Evolutionary conservation across 2,113 vertebrate species (phyloP), one percentile per base, ranked within the genome.

Genomic region (Athene cunicularia): DNA sequence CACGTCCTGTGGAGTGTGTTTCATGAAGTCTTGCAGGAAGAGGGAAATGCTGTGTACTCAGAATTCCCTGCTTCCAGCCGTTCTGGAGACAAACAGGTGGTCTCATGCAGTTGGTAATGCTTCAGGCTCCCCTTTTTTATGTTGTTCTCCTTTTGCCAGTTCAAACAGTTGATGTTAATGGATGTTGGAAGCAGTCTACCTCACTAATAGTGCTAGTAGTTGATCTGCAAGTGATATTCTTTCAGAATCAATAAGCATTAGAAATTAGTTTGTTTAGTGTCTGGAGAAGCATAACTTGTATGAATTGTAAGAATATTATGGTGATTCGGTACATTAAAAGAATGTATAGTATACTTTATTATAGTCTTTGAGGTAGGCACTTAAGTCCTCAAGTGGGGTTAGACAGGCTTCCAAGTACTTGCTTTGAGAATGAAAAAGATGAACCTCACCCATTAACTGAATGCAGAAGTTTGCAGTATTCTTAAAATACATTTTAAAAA

Each of bases 401-500:
- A 47, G 50, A 22, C 32, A 37, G 12, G 22, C 30, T 56, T 59
- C 82, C 45, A 72, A 8, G 37, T 62, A 37, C 5, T 77, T n/a
- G 23, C 35, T n/a, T 55, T 47, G 68, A 84, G 80, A 92, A 86
- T 23, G 56, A 60, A 88, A 43, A 39, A 87, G 43, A 27, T 75
- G 47, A 84, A 89, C 33, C 20, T 67, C 23, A 41, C 23, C 50
- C 12, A 55, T 33, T 89, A 81, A 77, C 37, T 47, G 71, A n/a
- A 32, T 39, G 74, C 28, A 91, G 56, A 62, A 85, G 17, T 96
- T 94, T 85, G 74, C 77, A 85, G 79, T 43, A 35, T 39, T 86
- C 79, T 93, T 88, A 80, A 94, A 97, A 95, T 90, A 33, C 28
- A 49, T 93, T 97, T 94, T 56, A 9, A 94, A 96, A 94, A 72